Base-by-base conservation (phyloP, 2,113 vertebrate genomes). In the Vulpes lagopus region DNA sequence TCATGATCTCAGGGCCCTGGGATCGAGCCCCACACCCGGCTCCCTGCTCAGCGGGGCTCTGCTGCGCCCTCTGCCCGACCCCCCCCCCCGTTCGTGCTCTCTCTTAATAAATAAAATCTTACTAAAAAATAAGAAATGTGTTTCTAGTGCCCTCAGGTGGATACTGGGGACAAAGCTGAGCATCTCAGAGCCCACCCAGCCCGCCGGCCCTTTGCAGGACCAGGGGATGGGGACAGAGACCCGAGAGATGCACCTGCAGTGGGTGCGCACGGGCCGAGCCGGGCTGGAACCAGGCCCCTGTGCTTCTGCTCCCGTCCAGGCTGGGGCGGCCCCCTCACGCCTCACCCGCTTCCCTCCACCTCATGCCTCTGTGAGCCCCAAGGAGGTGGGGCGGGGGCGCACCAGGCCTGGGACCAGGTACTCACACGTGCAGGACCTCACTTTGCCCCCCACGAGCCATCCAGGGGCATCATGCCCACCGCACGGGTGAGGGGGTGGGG, bases 191-290 rank as follows among this genome's bases (percentile, higher is more conserved):
- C 27, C 65, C 2, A 3, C 1, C 62, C 9, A 5, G 8, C 10
- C 14, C 4, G 3, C 3, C 23, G 38, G n/a, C 57, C 11, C 32
- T 60, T 12, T 11, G 8, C 84, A 17, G 49, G 32, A 23, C 11
- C 62, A 53, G 23, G 23, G 4, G 7, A 1, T 27, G n/a, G 11
- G 20, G 30, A 51, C 35, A 2, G 1, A 27, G 25, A 10, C 15
- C 12, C 4, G 1, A 69, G 30, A 38, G 32, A 17, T 4, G 1
- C 14, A 27, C 1, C 12, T 7, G 20, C 51, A 30, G 30, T 5
- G 0, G 9, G 30, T 3, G 22, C 12, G 6, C 2, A 0, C 3
- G 19, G 69, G 8, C 4, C 62, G 5, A 35, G 27, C 32, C 1
- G 17, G 19, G 3, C 20, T 9, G 22, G 15, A 12, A 30, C 62